Evolutionary conservation across 2,797 vertebrate species (phyloP).

Genomic region (Scomberomorus guttatus): DNA sequence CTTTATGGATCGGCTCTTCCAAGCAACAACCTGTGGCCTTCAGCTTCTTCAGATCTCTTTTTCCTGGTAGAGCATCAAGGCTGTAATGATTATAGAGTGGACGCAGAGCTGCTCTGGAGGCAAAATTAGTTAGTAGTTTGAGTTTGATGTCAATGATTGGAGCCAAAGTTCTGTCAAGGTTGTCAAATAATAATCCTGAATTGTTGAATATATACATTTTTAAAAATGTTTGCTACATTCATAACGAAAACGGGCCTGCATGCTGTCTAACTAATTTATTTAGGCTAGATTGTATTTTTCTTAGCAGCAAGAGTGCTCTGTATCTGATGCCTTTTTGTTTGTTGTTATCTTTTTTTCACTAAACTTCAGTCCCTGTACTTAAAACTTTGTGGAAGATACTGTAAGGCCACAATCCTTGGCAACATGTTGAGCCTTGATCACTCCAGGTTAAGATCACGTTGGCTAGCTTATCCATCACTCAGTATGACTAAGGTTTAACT

Average conservation of each 20-base stretch:
- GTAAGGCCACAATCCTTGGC: neutral
- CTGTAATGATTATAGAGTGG: neutral
- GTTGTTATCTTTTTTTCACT: too few relatives aligned
- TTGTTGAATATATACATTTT: neutral
- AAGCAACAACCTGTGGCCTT: slow-evolving; percentile 18
- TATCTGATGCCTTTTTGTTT: too few relatives aligned
- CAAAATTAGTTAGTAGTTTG: neutral
- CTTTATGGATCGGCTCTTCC: slow-evolving; percentile 54
- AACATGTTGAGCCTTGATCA: too few relatives aligned
- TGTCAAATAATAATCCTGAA: neutral
- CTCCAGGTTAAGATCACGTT: neutral
- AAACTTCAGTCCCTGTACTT: too few relatives aligned
- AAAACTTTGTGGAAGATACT: too few relatives aligned
- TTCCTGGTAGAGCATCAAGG: slow-evolving; percentile 3
- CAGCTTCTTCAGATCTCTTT: slow-evolving; percentile 2
- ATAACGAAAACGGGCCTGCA: neutral
- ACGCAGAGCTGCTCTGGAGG: neutral
- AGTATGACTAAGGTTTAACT: neutral
- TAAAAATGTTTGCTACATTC: neutral
- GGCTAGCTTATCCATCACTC: neutral
- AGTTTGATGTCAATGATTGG: neutral
- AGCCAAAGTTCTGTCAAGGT: slow-evolving; percentile 2
- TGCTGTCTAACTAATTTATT: slow-evolving; percentile 1
- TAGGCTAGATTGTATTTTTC: neutral
- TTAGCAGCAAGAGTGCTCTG: neutral